Evolutionary conservation across 2,888 invertebrate species (phyloP).

Genomic region (Labia minor): DNA sequence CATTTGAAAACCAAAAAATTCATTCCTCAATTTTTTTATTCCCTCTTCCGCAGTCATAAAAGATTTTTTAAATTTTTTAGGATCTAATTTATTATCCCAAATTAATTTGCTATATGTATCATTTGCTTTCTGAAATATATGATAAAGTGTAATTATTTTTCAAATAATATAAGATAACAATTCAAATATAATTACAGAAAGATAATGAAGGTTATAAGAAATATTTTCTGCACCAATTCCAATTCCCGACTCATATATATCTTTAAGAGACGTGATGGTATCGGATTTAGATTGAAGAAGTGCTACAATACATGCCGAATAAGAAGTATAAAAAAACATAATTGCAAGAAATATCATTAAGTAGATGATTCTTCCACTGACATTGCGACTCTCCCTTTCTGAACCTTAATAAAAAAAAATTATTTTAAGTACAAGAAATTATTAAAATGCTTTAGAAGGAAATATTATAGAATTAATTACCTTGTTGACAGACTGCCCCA

Average conservation of each 20-base stretch:
- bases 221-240: conserved; percentile 22
- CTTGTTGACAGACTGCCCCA: conserved; percentile 26
- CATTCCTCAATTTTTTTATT: not conserved
- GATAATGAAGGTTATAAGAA: conserved; percentile 24
- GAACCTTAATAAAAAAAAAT: conserved; percentile 22
- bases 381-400: conserved; percentile 20
- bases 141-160: not conserved
- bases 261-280: conserved; percentile 23
- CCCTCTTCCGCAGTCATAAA: not conserved
- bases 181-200: no score
- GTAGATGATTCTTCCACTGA: conserved; percentile 22
- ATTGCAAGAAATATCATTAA: conserved; percentile 24
- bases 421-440: no score
- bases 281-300: conserved; percentile 24
- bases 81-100: not conserved
- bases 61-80: not conserved
- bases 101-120: not conserved
- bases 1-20: not conserved
- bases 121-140: not conserved
- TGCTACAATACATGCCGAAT: conserved; percentile 25
- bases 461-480: conserved; percentile 7
- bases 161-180: no score
- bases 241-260: conserved; percentile 23
- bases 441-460: not conserved
- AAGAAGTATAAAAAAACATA: conserved; percentile 26